Evolutionary conservation across 2,797 vertebrate genomes (phyloP), one percentile per base, ranked within the genome.

Genomic region (Anabas testudineus): DNA sequence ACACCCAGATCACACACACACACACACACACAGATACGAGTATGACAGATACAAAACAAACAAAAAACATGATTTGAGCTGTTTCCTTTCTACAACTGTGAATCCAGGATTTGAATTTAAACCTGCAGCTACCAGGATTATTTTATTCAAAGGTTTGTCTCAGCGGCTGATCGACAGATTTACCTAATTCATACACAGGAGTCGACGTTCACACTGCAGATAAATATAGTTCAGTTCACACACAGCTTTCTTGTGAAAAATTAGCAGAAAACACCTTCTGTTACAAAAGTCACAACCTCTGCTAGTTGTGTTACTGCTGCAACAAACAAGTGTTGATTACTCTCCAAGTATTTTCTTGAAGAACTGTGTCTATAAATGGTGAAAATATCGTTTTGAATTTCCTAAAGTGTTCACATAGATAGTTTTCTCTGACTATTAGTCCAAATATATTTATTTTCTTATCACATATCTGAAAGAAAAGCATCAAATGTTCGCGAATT

Each of bases 181-280:
- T 22, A 66, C 46, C 60, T 61, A 51, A 67, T 18, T 0, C 24
- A 51, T 12, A 2, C 37, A 26, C 37, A n/a, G 28, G 2, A 41
- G 52, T 46, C 28, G 10, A n/a, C 6, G 12, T 51, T 55, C 39
- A 54, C 37, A 15, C 68, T 24, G 60, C 64, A 57, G 60, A 59
- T 72, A 51, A 63, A 63, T 59, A 42, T 64, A 75, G 3, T 41
- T 26, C 54, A 45, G 22, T 34, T 69, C 59, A 51, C 55, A 74
- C 60, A 0, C 10, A n/a, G 0, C 48, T 58, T 54, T 60, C 56
- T 52, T 51, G 39, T 67, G 41, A 60, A 64, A 55, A 41, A 26
- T 42, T 28, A 28, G 26, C 3, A 48, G 54, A n/a, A 19, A 45
- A 19, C 30, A 36, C 34, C 34, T 10, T 36, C 2, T 36, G 34